Conservation (phyloP, 2,888 invertebrate species). For the Ophion costatus region DNA sequence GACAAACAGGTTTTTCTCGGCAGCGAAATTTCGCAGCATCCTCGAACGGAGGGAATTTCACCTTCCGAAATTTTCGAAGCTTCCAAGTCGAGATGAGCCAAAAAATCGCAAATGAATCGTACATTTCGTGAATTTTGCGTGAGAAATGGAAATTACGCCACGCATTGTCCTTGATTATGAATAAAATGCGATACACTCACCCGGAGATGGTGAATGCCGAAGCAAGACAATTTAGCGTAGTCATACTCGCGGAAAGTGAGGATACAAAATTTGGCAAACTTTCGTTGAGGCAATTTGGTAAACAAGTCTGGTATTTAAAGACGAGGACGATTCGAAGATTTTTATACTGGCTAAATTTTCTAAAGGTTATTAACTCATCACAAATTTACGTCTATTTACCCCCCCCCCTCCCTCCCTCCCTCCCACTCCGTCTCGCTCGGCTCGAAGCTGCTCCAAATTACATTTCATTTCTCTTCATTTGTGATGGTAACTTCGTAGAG, state of each 20-base stretch:
- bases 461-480: conserved; percentile 68
- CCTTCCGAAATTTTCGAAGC: no score
- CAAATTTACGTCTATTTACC: conserved; percentile 38
- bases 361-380: conserved; percentile 60
- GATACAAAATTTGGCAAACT: conserved; percentile 43
- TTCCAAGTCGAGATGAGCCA: no score
- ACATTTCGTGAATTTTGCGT: neutral
- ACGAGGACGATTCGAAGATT: conserved; percentile 49
- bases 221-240: conserved; percentile 25
- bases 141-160: conserved; percentile 3
- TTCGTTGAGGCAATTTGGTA: conserved; percentile 57
- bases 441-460: conserved; percentile 63
- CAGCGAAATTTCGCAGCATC: neutral
- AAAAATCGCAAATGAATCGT: neutral
- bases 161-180: conserved; percentile 16
- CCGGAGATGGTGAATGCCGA: conserved; percentile 23
- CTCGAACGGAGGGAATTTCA: no score
- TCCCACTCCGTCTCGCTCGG: conserved; percentile 3
- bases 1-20: neutral
- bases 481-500: conserved; percentile 65
- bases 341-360: conserved; percentile 61
- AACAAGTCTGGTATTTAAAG: conserved; percentile 48
- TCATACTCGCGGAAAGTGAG: conserved; percentile 22
- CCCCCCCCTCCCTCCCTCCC: neutral
- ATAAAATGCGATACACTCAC: conserved; percentile 22